phyloP scores from a whole-genome alignment of 35 echinoderm and acorn worm species.

The Heliocidaris erythrogramma region DNA sequence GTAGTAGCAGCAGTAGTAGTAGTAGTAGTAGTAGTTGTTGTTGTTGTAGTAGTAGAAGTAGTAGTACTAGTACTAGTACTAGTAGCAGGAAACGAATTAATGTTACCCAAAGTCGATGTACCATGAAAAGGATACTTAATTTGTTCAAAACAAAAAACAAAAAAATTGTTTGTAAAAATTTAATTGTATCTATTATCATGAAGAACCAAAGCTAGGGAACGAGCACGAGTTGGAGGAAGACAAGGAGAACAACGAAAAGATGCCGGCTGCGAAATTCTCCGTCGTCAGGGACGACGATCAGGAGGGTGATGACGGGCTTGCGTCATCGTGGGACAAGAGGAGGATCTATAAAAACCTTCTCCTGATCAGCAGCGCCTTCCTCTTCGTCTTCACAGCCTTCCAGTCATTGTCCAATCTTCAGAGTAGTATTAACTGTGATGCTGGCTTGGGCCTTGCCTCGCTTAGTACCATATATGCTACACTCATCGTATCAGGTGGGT shows the following conservation, averaged over 20 bases:
- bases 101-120: too few species aligned
- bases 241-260: neutral
- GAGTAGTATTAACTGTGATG: constrained; percentile 95
- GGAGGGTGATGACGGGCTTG: neutral
- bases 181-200: too few species aligned
- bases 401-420: constrained; percentile 93
- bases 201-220: neutral
- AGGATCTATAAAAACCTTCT: constrained; percentile 78
- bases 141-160: too few species aligned
- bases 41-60: too few species aligned
- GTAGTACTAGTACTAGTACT: too few species aligned
- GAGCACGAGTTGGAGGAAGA: neutral
- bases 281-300: neutral
- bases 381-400: constrained; percentile 92
- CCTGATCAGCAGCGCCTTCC: constrained; percentile 64
- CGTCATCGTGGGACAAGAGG: constrained; percentile 36
- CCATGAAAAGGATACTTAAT: too few species aligned
- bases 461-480: constrained; percentile 82
- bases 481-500: constrained; percentile 69
- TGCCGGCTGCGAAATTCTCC: neutral
- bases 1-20: too few species aligned
- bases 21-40: too few species aligned
- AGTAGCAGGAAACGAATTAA: too few species aligned
- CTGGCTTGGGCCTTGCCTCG: constrained; percentile 83
- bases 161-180: too few species aligned